Base-by-base conservation (phyloP, 2,113 vertebrate genomes). In the Euleptes europaea region DNA sequence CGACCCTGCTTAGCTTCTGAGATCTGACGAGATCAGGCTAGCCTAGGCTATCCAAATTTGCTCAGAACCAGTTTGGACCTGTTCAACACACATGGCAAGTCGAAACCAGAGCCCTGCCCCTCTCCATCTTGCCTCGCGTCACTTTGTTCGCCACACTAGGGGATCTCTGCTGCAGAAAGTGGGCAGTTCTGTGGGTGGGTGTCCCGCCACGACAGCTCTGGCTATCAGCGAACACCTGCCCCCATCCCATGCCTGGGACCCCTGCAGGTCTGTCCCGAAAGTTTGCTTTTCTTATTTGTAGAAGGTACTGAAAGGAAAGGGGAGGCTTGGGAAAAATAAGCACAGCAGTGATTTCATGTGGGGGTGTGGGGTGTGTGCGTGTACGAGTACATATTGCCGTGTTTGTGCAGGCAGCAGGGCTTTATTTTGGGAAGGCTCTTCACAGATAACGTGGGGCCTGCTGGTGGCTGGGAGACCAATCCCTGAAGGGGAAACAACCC, bases 381-480 rank as follows among this genome's bases (percentile, higher is more conserved):
- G 44, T 49, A n/a, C n/a, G n/a, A n/a, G 31, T 33, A 49, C 17
- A 8, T 51, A n/a, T 49, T n/a, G 28, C 33, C 40, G 63, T 88
- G 73, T 67, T 67, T 51, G 80, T 1, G 1, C 38, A 63, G 70
- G 54, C 70, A 12, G 60, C 49, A 38, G 40, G 31, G 82, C 3
- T 63, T 1, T 86, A 91, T 89, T 89, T n/a, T 90, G 89, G 74
- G 88, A 83, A 90, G 85, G 89, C 88, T 92, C 71, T 94, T 91
- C 76, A 82, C 47, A 82, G 86, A 89, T 95, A 91, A 94, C n/a
- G 89, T 94, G 93, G 93, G 95, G 94, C 82, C 87, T 95, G 93
- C 93, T 91, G 88, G 83, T 35, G 26, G 77, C 88, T 84, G 17
- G 5, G n/a, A 57, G 91, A 89, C 86, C 86, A 47, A 88, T 91